A percentile compares a stretch with the other conserved stretches of the same genome.
Conservation (phyloP, 1,140 invertebrate genomes). For the Heliconius himera region DNA sequence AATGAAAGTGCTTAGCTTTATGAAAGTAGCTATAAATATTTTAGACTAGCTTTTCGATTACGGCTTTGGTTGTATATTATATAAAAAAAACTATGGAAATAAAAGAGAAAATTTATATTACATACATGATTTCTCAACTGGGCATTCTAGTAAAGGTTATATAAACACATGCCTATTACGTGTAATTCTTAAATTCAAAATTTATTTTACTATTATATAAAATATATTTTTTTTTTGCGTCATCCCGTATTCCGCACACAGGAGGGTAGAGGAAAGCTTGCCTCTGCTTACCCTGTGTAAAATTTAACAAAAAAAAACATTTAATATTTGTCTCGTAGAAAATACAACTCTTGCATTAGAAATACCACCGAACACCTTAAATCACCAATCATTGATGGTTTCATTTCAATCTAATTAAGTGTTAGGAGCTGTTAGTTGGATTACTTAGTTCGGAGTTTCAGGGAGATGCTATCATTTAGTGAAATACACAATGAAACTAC, state of each 20-base stretch:
- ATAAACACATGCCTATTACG: too few relatives aligned
- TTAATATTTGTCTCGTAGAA: too few relatives aligned
- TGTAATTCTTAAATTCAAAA: too few relatives aligned
- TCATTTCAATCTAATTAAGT: not conserved
- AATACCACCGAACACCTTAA: not conserved
- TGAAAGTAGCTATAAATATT: not conserved
- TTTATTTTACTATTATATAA: too few relatives aligned
- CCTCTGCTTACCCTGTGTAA: too few relatives aligned
- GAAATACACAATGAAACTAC: not conserved
- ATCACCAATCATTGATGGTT: not conserved
- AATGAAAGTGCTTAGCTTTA: not conserved
- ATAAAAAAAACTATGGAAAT: not conserved
- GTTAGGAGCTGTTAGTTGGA: slow-evolving; percentile 1
- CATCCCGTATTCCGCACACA: too few relatives aligned
- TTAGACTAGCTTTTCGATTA: not conserved
- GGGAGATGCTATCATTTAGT: not conserved
- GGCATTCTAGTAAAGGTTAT: too few relatives aligned
- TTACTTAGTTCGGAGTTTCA: slow-evolving; percentile 1
- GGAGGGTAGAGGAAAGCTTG: too few relatives aligned
- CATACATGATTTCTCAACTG: too few relatives aligned
- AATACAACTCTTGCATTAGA: not conserved
- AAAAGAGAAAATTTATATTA: too few relatives aligned
- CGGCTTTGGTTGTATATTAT: not conserved
- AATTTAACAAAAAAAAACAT: too few relatives aligned
- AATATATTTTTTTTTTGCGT: too few relatives aligned